phyloP scores from a whole-genome alignment of 2,888 invertebrate genomes.

The Eristalis tenax region DNA sequence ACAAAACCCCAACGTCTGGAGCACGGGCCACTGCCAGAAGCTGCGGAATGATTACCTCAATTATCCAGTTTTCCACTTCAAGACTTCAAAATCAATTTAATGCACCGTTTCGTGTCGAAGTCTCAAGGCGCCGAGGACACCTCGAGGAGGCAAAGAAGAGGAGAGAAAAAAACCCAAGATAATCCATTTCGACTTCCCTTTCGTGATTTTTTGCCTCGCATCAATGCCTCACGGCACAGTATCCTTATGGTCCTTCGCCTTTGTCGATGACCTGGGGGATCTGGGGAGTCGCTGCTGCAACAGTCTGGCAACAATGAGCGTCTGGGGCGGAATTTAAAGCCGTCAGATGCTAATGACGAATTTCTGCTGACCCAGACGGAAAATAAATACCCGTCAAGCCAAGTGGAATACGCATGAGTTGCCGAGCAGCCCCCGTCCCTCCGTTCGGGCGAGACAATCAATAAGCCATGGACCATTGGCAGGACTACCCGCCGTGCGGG shows the following conservation, averaged over 20 bases:
- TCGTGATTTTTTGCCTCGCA: conserved; percentile 35
- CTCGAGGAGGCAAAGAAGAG: neutral
- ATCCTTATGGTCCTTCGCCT: neutral
- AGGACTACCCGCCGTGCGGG: neutral
- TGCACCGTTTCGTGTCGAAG: conserved; percentile 40
- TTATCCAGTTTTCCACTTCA: conserved; percentile 39
- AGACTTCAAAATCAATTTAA: conserved; percentile 44
- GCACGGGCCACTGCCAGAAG: neutral
- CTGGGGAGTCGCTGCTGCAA: too few species aligned
- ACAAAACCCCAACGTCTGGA: neutral
- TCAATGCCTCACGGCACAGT: conserved; percentile 21
- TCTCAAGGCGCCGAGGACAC: neutral
- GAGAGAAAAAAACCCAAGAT: neutral
- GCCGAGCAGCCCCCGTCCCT: neutral
- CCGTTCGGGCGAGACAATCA: neutral
- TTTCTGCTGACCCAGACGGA: neutral
- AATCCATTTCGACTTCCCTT: neutral
- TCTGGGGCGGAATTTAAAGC: neutral
- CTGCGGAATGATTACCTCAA: conserved; percentile 26
- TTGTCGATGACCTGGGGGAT: too few species aligned
- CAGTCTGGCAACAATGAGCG: neutral
- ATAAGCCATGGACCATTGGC: conserved; percentile 9
- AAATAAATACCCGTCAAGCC: neutral
- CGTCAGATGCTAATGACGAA: neutral
- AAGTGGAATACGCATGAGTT: neutral